A percentile compares a stretch with the other conserved stretches of the same genome.
These are phyloP conservation scores for Condylura cristata DNA, from an alignment of 2,113 vertebrate species.

Conservation along the genomic window DNA sequence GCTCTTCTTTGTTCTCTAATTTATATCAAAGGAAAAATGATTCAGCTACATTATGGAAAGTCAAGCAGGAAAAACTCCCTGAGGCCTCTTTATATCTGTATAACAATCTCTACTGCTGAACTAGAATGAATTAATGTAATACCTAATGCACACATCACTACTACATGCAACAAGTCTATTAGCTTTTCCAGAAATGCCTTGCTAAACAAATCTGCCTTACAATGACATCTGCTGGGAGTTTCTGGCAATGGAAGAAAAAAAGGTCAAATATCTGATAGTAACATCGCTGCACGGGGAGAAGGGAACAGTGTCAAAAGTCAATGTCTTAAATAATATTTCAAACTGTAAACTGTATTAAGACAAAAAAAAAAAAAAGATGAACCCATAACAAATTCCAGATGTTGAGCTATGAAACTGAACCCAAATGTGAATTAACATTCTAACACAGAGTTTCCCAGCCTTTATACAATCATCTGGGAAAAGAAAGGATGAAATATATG, in stretches of 20 bases:
- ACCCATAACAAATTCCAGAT: constrained; percentile 38
- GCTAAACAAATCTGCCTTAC: constrained; percentile 76
- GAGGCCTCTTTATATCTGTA: not conserved
- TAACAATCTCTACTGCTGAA: not conserved
- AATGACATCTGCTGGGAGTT: constrained; percentile 86
- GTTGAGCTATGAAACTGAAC: not conserved
- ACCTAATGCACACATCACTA: not conserved
- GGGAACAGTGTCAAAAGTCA: not conserved
- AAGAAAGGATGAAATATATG: not conserved
- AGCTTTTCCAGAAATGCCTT: not conserved
- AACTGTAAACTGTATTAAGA: constrained; percentile 5
- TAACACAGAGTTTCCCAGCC: not conserved
- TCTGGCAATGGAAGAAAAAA: constrained; percentile 45
- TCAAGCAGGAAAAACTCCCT: not conserved
- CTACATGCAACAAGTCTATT: not conserved
- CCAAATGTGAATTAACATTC: not conserved
- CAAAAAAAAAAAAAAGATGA: not conserved
- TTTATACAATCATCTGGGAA: not conserved
- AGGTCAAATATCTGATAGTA: not conserved
- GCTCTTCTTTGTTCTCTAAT: not conserved
- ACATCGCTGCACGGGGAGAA: not conserved
- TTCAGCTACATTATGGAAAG: not conserved
- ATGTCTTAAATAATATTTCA: constrained; percentile 18
- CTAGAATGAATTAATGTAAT: not conserved
- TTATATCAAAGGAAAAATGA: not conserved